A percentile compares a stretch with the other conserved stretches of the same genome.
Conservation (phyloP, 2,113 vertebrate genomes). For the Tiliqua scincoides region DNA sequence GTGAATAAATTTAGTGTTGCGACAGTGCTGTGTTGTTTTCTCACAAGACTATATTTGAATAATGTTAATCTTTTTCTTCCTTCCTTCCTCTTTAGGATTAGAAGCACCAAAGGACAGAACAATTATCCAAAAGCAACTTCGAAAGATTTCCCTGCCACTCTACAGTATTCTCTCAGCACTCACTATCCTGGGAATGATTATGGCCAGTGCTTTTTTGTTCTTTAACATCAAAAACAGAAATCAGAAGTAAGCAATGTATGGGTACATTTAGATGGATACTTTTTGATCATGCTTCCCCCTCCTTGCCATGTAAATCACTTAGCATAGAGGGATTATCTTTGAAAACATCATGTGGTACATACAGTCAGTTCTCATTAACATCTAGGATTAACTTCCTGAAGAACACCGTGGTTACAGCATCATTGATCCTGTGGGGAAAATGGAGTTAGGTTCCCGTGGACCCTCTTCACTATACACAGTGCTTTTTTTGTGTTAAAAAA, state of each 20-base stretch:
- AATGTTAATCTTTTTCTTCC: conserved; percentile 18
- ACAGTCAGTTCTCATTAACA: too few relatives aligned
- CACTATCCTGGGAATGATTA: conserved; percentile 97
- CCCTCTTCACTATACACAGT: too few relatives aligned
- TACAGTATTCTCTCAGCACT: conserved; percentile 98
- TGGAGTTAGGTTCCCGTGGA: too few relatives aligned
- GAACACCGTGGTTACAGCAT: too few relatives aligned
- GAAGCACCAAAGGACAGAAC: conserved; percentile 97
- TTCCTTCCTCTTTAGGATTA: conserved; percentile 79
- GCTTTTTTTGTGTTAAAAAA: too few relatives aligned
- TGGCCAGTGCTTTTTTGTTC: conserved; percentile 96
- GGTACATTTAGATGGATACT: not conserved
- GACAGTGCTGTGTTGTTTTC: not conserved
- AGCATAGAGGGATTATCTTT: conserved; percentile 11
- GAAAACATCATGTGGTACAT: not conserved
- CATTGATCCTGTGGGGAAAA: too few relatives aligned
- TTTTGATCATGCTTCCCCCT: not conserved
- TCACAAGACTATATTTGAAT: not conserved
- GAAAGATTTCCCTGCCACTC: conserved; percentile 96
- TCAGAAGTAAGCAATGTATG: conserved; percentile 87
- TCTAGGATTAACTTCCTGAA: too few relatives aligned
- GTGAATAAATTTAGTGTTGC: not conserved
- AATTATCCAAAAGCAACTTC: conserved; percentile 90
- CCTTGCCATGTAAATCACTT: not conserved
- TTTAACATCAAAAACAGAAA: conserved; percentile 99